Evolutionary conservation across 37 sponge, comb jelly and placozoan species (phyloP), one percentile per base, ranked within the genome.

Genomic region (Ephydatia muelleri): DNA sequence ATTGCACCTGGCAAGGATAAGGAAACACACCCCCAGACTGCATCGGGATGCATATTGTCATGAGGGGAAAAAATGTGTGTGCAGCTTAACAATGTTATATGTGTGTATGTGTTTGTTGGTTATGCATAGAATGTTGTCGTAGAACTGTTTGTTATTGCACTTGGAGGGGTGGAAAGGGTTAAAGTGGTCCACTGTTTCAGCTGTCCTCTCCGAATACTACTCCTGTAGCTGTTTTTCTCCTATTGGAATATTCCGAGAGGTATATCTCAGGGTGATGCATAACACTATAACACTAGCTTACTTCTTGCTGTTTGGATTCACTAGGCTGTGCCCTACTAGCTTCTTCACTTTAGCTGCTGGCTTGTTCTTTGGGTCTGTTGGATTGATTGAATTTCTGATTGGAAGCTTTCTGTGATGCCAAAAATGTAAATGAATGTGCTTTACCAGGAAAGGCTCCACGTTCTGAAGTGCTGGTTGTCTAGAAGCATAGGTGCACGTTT

Each of bases 41-140:
- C 88, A 47, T 94, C 95, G 38, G 95, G 95, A 21, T 97, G 97
- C 71, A 68, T 87, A 43, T 32, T 97, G 16, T 84, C 85, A 27
- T 90, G 76, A 84, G 19, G 16, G 33, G 14, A 34, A 71, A 71
- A 31, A 4, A 16, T 25, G 0, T 21, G 23, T 25, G 32, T 31
- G 32, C 72, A 71, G 72, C 30, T 31, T 25, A 71, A 71, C 9
- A 14, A 71, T 28, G 9, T 76, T 76, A 14, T 27, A n/a, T 36
- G 77, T 35, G 30, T 38, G 27, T 76, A n/a, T 76, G 34, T 36
- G 27, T 35, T 16, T 76, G 47, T 12, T 28, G 25, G 12, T 36
- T 12, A 76, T 37, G 14, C 21, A 26, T 71, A 33, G 13, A 21
- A 71, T 71, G 25, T 21, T 26, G 29, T 71, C 72, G 13, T 9